Percentiles rank a stretch among this genome's conserved stretches.
phyloP scores from a whole-genome alignment of 2,888 invertebrate genomes.

The Nebria brevicollis region DNA sequence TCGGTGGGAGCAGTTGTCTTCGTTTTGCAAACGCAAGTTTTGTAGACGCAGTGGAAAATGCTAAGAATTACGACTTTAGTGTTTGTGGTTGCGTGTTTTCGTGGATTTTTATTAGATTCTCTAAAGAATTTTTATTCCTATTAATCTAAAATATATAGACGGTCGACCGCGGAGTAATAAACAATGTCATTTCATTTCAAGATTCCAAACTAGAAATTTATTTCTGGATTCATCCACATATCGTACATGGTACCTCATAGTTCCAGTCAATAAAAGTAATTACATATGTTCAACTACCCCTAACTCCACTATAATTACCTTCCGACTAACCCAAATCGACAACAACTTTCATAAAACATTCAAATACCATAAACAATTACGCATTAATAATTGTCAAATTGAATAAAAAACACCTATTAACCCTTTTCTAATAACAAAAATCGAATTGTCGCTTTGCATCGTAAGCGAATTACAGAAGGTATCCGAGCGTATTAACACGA shows the following conservation, averaged over 20 bases:
- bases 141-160: too few species aligned
- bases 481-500: constrained; percentile 56
- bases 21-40: neutral
- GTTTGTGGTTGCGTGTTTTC: constrained; percentile 24
- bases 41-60: constrained; percentile 1
- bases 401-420: constrained; percentile 4
- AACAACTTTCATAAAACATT: neutral
- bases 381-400: neutral
- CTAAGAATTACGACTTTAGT: constrained; percentile 1
- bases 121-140: too few species aligned
- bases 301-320: neutral
- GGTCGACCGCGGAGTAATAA: too few species aligned
- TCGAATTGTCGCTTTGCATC: constrained; percentile 30
- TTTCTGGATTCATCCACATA: neutral
- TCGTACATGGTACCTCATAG: neutral
- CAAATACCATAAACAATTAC: neutral
- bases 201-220: too few species aligned
- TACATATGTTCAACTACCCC: neutral
- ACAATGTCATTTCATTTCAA: too few species aligned
- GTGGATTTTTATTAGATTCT: neutral
- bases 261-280: neutral
- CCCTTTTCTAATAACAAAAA: neutral
- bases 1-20: neutral
- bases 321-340: neutral
- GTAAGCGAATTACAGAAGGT: constrained; percentile 56